phyloP scores from a whole-genome alignment of 1,140 invertebrate genomes.

The Pentalonia nigronervosa region DNA sequence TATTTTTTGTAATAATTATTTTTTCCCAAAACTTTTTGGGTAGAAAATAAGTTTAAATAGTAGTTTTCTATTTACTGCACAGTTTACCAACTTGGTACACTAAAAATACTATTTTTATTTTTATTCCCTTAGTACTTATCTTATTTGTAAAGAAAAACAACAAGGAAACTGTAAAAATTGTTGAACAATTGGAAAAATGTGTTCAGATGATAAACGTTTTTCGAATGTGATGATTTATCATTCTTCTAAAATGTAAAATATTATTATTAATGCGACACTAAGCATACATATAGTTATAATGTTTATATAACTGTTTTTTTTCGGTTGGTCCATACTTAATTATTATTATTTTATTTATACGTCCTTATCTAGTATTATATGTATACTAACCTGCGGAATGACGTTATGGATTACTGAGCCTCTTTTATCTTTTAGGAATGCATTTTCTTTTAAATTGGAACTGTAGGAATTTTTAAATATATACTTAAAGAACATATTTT shows the following conservation, averaged over 20 bases:
- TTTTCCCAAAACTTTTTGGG: not conserved
- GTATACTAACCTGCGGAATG: not conserved
- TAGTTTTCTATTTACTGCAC: not conserved
- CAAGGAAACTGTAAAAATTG: not conserved
- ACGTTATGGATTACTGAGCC: not conserved
- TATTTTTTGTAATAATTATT: not conserved
- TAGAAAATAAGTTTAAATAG: not conserved
- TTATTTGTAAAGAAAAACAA: conserved; percentile 10
- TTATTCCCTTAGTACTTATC: not conserved
- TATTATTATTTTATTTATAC: not conserved
- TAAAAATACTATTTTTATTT: not conserved
- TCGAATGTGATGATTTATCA: not conserved
- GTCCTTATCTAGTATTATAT: not conserved
- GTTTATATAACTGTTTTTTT: not conserved
- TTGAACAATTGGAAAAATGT: not conserved
- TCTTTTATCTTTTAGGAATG: not conserved
- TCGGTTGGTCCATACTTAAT: not conserved
- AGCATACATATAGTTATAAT: not conserved
- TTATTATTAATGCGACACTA: not conserved
- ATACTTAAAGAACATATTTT: too few species aligned
- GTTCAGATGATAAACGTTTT: not conserved
- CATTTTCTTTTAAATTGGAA: not conserved
- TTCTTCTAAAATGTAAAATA: not conserved
- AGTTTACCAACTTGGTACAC: not conserved
- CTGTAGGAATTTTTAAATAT: too few species aligned